phyloP scores from a whole-genome alignment of 2,113 vertebrate species.

The Cynocephalus volans region DNA sequence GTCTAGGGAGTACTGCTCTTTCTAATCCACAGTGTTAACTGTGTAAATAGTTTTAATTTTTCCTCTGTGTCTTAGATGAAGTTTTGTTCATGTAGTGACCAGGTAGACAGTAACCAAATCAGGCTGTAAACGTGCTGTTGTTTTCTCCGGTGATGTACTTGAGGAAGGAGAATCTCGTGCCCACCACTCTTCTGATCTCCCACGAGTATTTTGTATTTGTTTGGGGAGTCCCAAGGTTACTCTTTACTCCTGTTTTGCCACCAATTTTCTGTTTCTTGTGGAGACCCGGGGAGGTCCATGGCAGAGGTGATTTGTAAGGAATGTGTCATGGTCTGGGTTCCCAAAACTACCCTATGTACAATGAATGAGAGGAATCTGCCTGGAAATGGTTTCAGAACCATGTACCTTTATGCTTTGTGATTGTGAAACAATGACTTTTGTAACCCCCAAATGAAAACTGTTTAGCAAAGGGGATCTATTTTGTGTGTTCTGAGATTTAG shows the following conservation, averaged over 20 bases:
- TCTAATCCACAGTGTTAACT: background rate
- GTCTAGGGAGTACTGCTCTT: conserved; percentile 57
- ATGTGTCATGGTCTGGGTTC: conserved; percentile 81
- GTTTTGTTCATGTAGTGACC: conserved; percentile 67
- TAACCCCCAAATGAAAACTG: conserved; percentile 90
- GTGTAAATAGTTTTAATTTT: conserved; percentile 84
- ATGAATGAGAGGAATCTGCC: conserved; percentile 80
- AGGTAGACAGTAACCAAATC: conserved; percentile 80
- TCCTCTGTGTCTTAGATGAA: conserved; percentile 77
- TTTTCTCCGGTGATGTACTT: conserved; percentile 84
- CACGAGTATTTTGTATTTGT: conserved; percentile 61
- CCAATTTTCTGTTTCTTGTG: conserved; percentile 71
- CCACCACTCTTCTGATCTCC: background rate
- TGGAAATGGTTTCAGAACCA: conserved; percentile 85
- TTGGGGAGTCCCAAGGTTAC: background rate
- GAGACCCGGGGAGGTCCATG: conserved; percentile 63
- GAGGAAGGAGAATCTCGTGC: conserved; percentile 76
- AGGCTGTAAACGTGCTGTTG: conserved; percentile 81
- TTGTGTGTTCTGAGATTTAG: conserved; percentile 92
- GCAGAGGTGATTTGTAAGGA: conserved; percentile 79
- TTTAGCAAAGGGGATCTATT: conserved; percentile 93
- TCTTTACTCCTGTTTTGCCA: conserved; percentile 42
- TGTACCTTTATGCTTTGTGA: conserved; percentile 91
- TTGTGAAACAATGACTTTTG: conserved; percentile 93
- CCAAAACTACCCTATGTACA: conserved; percentile 33